Evolutionary conservation across 2,888 invertebrate genomes (phyloP).

Genomic region (Netelia melanura): DNA sequence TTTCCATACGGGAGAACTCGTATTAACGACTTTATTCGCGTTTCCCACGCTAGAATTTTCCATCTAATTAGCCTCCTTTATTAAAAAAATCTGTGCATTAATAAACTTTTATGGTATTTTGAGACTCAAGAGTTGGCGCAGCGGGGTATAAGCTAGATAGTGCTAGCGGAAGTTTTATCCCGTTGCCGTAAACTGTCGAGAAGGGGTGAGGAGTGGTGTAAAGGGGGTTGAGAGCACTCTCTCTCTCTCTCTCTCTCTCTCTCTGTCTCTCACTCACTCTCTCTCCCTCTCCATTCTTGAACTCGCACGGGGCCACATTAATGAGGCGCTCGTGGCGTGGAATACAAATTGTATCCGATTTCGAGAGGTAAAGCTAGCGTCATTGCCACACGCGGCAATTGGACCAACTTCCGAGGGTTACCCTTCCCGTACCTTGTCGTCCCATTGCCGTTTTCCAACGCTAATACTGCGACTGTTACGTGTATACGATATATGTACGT

Average conservation of each 20-base stretch:
- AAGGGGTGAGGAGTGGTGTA: neutral
- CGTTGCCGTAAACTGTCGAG: constrained; percentile 19
- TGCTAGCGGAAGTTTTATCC: constrained; percentile 32
- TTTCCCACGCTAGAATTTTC: no score
- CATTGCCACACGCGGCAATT: constrained; percentile 65
- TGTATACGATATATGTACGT: constrained; percentile 21
- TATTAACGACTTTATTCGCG: no score
- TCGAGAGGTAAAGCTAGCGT: constrained; percentile 62
- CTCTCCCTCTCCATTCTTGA: constrained; percentile 51
- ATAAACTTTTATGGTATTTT: constrained; percentile 16
- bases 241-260: constrained; percentile 7
- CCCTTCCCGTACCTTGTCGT: constrained; percentile 14
- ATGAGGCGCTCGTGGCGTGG: constrained; percentile 67
- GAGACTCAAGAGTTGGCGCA: constrained; percentile 20
- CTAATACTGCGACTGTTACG: constrained; percentile 50
- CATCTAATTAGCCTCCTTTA: neutral
- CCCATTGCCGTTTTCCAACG: constrained; percentile 30
- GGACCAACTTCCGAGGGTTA: constrained; percentile 63
- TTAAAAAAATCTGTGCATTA: constrained; percentile 1
- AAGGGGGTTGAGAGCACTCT: constrained; percentile 14
- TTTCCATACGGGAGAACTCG: no score
- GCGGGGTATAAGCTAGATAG: constrained; percentile 20
- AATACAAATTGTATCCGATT: constrained; percentile 69
- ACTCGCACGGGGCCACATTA: constrained; percentile 64
- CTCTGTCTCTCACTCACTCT: constrained; percentile 34